Percentiles rank a stretch among this genome's conserved stretches.
These are phyloP conservation scores for Archilochus colubris DNA, from an alignment of 2,113 vertebrate genomes.

Conservation along the genomic window DNA sequence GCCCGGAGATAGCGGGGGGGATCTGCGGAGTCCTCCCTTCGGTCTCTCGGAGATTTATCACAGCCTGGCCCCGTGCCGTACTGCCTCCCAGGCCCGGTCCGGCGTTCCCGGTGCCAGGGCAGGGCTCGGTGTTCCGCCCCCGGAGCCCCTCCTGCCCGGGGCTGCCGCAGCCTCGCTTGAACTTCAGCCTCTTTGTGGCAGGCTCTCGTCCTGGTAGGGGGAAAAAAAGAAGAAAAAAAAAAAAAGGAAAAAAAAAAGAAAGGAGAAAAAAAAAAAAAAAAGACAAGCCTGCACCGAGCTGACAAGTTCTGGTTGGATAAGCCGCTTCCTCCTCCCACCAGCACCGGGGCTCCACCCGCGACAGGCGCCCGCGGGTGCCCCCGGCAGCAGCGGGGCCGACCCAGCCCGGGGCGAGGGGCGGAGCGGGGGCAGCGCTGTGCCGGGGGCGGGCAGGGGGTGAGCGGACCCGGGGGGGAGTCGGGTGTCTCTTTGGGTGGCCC, in stretches of 20 bases:
- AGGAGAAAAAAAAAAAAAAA: neutral
- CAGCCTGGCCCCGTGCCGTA: neutral
- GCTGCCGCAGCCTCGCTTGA: constrained; percentile 80
- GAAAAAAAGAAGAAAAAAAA: neutral
- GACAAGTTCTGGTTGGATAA: constrained; percentile 75
- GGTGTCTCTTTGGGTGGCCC: too few relatives aligned
- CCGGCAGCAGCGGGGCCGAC: constrained; percentile 74
- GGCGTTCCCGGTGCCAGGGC: too few relatives aligned
- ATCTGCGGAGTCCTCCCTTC: neutral
- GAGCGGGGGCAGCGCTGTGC: neutral
- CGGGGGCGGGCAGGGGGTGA: too few relatives aligned
- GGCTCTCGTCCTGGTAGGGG: constrained; percentile 77
- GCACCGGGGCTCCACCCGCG: constrained; percentile 80
- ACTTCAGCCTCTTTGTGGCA: constrained; percentile 77
- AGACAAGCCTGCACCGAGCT: constrained; percentile 67
- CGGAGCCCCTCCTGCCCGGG: constrained; percentile 68
- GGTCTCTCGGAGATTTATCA: neutral
- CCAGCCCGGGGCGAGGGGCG: neutral
- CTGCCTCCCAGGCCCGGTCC: neutral
- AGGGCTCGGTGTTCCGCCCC: too few relatives aligned
- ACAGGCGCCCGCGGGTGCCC: constrained; percentile 59
- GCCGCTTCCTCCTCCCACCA: constrained; percentile 80
- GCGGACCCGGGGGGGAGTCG: too few relatives aligned
- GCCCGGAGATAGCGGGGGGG: neutral
- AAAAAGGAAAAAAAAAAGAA: neutral